phyloP scores from a whole-genome alignment of 2,797 vertebrate species.

The Neopelma chrysocephalum region DNA sequence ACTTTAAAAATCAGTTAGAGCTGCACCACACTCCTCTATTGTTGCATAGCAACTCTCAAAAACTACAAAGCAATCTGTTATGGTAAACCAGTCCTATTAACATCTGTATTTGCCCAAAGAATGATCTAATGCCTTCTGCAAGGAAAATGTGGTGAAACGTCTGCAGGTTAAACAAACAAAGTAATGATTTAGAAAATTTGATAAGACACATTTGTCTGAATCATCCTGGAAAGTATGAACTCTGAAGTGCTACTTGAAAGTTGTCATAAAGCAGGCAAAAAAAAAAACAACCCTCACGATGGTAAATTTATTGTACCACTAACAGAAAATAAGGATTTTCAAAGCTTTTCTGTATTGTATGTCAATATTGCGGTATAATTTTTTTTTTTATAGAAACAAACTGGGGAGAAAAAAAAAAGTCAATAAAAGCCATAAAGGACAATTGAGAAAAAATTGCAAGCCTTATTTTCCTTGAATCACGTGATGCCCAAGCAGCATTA shows the following conservation, averaged over 20 bases:
- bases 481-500: constrained; percentile 77
- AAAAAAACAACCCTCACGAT: constrained; percentile 34
- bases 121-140: constrained; percentile 65
- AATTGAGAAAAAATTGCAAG: constrained; percentile 79
- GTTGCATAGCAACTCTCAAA: constrained; percentile 76
- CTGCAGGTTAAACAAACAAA: constrained; percentile 58
- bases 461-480: constrained; percentile 81
- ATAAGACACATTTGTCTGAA: constrained; percentile 59
- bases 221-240: constrained; percentile 69
- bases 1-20: constrained; percentile 45
- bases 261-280: constrained; percentile 66
- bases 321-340: constrained; percentile 77
- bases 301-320: constrained; percentile 73
- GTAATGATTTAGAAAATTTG: constrained; percentile 69
- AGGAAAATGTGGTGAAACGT: constrained; percentile 22
- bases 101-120: constrained; percentile 75
- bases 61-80: constrained; percentile 73
- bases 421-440: constrained; percentile 80
- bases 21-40: constrained; percentile 36
- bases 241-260: constrained; percentile 71
- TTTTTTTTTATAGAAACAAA: constrained; percentile 74
- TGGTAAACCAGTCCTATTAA: constrained; percentile 72
- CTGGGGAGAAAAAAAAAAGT: background rate
- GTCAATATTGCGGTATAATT: constrained; percentile 77
- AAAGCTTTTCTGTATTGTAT: constrained; percentile 74